Evolutionary conservation across 2,797 vertebrate genomes (phyloP).

Genomic region (Sebastiscus albofasciatus): DNA sequence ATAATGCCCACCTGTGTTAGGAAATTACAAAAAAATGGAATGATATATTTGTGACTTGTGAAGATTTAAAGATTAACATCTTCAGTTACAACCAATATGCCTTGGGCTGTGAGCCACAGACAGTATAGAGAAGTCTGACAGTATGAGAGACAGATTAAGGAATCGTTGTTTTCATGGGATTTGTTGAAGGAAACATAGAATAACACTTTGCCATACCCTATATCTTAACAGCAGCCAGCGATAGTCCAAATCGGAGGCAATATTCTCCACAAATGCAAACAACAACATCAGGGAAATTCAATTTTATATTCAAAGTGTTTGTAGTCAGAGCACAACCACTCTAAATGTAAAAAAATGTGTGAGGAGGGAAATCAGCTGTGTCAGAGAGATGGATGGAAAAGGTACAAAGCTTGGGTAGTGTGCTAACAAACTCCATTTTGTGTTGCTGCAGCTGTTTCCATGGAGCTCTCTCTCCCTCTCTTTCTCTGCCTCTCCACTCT

Average conservation of each 20-base stretch:
- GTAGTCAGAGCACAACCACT: conserved; percentile 23
- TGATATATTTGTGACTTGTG: not conserved
- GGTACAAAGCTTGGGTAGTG: conserved; percentile 68
- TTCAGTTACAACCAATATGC: not conserved
- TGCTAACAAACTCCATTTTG: conserved; percentile 82
- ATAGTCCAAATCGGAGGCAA: conserved; percentile 20
- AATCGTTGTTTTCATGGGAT: not conserved
- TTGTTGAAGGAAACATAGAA: conserved; percentile 3
- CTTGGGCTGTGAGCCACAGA: not conserved
- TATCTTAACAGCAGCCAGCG: conserved; percentile 20
- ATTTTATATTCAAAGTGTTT: conserved; percentile 53
- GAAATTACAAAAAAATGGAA: not conserved
- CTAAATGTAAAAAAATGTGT: conserved; percentile 50
- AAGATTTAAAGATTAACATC: not conserved
- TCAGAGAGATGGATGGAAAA: conserved; percentile 68
- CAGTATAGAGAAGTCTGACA: not conserved
- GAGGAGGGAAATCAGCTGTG: conserved; percentile 52
- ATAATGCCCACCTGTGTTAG: not conserved
- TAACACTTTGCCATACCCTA: not conserved
- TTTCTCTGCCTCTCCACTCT: conserved; percentile 21
- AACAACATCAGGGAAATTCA: conserved; percentile 37
- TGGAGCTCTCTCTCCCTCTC: conserved; percentile 71
- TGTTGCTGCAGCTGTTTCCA: conserved; percentile 80
- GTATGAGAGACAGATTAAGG: not conserved
- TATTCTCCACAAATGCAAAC: conserved; percentile 34